Conservation (phyloP, 2,113 vertebrate genomes). For the Mormyrus lacerda region DNA sequence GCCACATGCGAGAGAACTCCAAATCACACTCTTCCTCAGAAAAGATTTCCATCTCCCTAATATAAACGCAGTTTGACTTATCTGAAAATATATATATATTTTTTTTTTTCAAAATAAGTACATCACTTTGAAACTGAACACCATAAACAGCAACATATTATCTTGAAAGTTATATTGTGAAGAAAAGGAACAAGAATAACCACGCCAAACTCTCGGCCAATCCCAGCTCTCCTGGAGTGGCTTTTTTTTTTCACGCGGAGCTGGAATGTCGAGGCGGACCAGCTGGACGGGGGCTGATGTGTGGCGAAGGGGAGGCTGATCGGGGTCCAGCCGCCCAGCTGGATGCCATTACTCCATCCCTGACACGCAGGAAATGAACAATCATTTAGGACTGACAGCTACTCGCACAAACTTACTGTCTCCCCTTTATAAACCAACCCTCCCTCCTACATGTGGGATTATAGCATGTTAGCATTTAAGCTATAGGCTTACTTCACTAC, state of each 20-base stretch:
- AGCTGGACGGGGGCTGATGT: neutral
- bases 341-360: conserved; percentile 75
- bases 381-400: conserved; percentile 89
- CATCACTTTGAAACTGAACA: neutral
- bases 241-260: neutral
- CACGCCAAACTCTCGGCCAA: neutral
- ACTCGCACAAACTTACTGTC: conserved; percentile 72
- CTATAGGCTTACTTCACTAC: neutral
- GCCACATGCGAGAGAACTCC: neutral
- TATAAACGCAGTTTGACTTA: neutral
- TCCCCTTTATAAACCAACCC: conserved; percentile 53
- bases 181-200: neutral
- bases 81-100: neutral
- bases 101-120: neutral
- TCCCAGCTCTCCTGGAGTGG: neutral
- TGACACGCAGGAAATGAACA: conserved; percentile 84
- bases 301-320: conserved; percentile 25
- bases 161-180: neutral
- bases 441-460: conserved; percentile 52
- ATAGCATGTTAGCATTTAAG: conserved; percentile 52
- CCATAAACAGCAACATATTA: neutral
- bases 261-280: neutral
- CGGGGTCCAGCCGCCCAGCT: conserved; percentile 61
- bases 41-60: neutral
- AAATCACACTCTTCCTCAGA: neutral